Conservation (phyloP, 2,797 vertebrate genomes). For the Brachyalestes nurse region DNA sequence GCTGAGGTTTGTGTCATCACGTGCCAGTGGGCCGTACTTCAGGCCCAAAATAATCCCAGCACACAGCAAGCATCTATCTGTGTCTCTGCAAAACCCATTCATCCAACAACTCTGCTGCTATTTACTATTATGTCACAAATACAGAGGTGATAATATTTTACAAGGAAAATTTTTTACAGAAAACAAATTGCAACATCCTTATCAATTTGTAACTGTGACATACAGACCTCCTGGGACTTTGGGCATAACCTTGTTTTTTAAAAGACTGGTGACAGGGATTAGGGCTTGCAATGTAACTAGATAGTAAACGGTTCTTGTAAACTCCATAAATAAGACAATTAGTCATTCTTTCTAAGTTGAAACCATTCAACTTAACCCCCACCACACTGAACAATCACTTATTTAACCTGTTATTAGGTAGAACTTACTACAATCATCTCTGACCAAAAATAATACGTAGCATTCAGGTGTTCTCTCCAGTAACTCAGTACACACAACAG, state of each 20-base stretch:
- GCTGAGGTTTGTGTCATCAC: slow-evolving; percentile 35
- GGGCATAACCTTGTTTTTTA: neutral
- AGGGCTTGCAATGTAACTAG: neutral
- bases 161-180: neutral
- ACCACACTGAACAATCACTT: neutral
- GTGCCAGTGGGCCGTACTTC: slow-evolving; percentile 13
- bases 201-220: neutral
- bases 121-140: neutral
- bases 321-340: neutral
- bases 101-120: neutral
- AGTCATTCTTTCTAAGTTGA: neutral
- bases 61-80: neutral
- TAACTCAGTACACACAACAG: neutral
- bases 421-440: neutral
- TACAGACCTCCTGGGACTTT: neutral
- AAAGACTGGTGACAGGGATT: too few relatives aligned
- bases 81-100: neutral
- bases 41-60: neutral
- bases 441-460: neutral
- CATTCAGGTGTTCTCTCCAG: too few relatives aligned
- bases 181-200: neutral
- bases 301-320: neutral
- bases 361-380: neutral
- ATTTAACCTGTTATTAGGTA: neutral
- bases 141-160: neutral